A percentile compares a stretch with the other conserved stretches of the same genome.
Conservation (phyloP, 1,140 invertebrate genomes). For the Diabrotica virgifera region DNA sequence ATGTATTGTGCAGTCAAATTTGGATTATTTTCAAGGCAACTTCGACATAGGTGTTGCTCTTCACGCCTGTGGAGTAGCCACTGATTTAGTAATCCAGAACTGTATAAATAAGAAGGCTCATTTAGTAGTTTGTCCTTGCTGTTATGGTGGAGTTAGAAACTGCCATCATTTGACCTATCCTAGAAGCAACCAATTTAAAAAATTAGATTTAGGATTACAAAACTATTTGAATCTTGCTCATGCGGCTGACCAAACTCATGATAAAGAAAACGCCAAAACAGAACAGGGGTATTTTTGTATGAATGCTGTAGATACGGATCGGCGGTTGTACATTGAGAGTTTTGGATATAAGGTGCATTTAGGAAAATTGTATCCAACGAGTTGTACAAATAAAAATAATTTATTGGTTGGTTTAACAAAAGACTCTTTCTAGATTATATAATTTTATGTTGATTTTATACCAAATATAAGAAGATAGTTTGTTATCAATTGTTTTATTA, state of each 20-base stretch:
- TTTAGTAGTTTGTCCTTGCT: conserved; percentile 92
- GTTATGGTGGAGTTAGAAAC: conserved; percentile 83
- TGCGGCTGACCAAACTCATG: conserved; percentile 85
- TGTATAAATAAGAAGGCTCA: conserved; percentile 73
- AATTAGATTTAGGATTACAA: conserved; percentile 30
- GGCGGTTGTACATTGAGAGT: conserved; percentile 69
- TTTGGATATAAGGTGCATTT: conserved; percentile 73
- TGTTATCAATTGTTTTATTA: too few relatives aligned
- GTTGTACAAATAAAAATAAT: conserved; percentile 93
- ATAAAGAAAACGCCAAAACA: conserved; percentile 64
- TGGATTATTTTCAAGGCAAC: conserved; percentile 75
- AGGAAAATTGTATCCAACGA: conserved; percentile 70
- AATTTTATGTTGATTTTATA: too few relatives aligned
- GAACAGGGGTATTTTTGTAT: conserved; percentile 78
- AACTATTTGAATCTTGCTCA: conserved; percentile 78
- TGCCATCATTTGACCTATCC: conserved; percentile 73
- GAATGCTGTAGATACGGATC: conserved; percentile 84
- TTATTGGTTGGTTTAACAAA: conserved; percentile 71
- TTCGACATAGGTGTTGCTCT: conserved; percentile 84
- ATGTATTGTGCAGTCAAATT: conserved; percentile 79
- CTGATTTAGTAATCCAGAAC: conserved; percentile 85
- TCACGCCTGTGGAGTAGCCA: conserved; percentile 93
- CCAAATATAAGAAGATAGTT: too few relatives aligned
- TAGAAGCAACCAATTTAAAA: conserved; percentile 58
- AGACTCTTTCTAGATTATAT: background rate